These are phyloP conservation scores for Drosophila paranaensis DNA, from an alignment of 2,888 invertebrate genomes.

Conservation along the genomic window DNA sequence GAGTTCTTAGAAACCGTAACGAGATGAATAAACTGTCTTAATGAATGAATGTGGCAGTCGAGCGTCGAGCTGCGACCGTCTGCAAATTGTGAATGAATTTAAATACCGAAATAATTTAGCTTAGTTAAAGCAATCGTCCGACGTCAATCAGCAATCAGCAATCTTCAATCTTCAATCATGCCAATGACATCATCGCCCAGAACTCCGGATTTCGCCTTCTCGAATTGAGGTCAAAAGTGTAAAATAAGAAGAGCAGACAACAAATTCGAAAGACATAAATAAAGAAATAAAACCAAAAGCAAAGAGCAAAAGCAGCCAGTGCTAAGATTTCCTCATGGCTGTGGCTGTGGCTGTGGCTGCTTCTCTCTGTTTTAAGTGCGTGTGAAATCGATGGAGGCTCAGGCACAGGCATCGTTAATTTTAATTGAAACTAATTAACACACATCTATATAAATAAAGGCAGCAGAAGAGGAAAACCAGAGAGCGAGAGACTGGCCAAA, in stretches of 20 bases:
- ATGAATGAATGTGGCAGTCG: slow-evolving; percentile 30
- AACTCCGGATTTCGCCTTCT: slow-evolving; percentile 46
- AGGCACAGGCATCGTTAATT: slow-evolving; percentile 69
- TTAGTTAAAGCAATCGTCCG: slow-evolving; percentile 20
- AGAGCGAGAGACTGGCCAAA: slow-evolving; percentile 2
- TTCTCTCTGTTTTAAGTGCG: slow-evolving; percentile 58
- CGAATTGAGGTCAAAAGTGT: slow-evolving; percentile 75
- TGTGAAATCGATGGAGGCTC: slow-evolving; percentile 71
- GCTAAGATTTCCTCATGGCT: slow-evolving; percentile 57
- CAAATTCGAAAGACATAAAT: slow-evolving; percentile 67
- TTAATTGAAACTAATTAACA: slow-evolving; percentile 79
- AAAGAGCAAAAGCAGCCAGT: slow-evolving; percentile 26
- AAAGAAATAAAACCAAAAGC: slow-evolving; percentile 25
- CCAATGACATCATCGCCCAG: slow-evolving; percentile 60
- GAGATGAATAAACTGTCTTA: slow-evolving; percentile 24
- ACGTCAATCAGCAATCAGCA: slow-evolving; percentile 25
- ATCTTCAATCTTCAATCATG: slow-evolving; percentile 40
- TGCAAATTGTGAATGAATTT: slow-evolving; percentile 46
- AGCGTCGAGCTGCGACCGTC: not conserved
- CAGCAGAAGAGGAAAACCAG: slow-evolving; percentile 24
- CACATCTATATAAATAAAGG: slow-evolving; percentile 50
- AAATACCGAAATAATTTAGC: slow-evolving; percentile 28
- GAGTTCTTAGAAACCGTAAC: slow-evolving; percentile 52
- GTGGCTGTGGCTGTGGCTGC: slow-evolving; percentile 14
- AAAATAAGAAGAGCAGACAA: slow-evolving; percentile 50